phyloP scores from a whole-genome alignment of 2,888 invertebrate genomes.

The Clunio marinus region DNA sequence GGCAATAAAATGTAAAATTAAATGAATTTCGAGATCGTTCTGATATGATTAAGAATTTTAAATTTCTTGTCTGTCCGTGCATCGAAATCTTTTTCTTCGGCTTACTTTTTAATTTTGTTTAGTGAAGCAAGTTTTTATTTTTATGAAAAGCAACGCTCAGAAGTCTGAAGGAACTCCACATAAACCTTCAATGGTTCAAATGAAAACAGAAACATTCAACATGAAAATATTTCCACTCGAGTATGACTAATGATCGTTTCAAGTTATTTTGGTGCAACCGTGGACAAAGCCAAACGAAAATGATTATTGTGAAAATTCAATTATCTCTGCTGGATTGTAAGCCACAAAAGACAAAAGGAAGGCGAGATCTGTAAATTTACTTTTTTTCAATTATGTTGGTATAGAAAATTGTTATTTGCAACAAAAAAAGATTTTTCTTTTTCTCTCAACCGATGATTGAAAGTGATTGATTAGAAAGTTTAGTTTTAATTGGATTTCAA shows the following conservation, averaged over 20 bases:
- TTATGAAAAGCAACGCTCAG: no score
- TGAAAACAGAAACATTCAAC: slow-evolving; percentile 2
- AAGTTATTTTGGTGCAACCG: background rate
- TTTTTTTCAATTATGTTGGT: no score
- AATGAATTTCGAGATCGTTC: background rate
- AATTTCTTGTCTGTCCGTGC: slow-evolving; percentile 28
- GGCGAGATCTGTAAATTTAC: background rate
- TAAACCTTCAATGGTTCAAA: background rate
- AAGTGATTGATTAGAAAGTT: slow-evolving; percentile 20
- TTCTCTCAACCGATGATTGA: background rate
- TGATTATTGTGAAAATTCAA: background rate
- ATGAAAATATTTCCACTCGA: slow-evolving; percentile 18
- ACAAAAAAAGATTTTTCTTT: background rate
- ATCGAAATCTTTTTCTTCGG: slow-evolving; percentile 32
- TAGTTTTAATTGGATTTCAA: background rate
- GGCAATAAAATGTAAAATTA: background rate
- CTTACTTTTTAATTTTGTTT: no score
- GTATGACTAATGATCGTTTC: slow-evolving; percentile 29
- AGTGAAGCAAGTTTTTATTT: no score
- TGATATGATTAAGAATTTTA: slow-evolving; percentile 9
- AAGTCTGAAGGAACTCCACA: no score
- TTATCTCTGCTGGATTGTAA: no score
- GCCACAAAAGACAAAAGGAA: background rate
- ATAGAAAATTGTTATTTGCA: no score
- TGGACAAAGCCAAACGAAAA: background rate